Evolutionary conservation across 2,888 invertebrate genomes (phyloP).

Genomic region (Oscheius sp.): DNA sequence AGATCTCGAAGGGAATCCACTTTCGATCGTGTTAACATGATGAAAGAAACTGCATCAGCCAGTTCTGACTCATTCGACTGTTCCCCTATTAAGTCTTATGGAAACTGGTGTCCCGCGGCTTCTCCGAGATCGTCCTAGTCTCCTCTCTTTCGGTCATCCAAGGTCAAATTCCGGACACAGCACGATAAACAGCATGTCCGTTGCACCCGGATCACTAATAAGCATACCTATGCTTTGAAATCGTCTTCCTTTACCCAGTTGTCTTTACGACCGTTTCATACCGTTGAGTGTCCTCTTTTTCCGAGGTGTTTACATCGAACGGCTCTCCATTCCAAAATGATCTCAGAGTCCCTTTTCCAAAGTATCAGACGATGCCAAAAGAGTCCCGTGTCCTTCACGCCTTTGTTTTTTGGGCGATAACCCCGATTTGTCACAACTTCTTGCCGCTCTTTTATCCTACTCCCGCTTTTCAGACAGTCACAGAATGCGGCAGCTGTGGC

Average conservation of each 20-base stretch:
- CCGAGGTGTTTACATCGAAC: background rate
- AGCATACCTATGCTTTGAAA: background rate
- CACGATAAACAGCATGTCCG: background rate
- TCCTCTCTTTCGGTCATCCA: background rate
- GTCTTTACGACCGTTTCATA: background rate
- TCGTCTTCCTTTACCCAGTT: background rate
- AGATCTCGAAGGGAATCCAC: too few species aligned
- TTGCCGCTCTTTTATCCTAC: constrained; percentile 19
- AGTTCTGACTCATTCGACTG: too few species aligned
- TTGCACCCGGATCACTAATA: constrained; percentile 7
- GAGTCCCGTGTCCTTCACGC: background rate
- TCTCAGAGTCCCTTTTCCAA: background rate
- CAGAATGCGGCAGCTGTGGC: constrained; percentile 32
- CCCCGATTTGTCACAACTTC: constrained; percentile 46
- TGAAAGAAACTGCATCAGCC: too few species aligned
- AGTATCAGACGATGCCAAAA: background rate
- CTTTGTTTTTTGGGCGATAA: constrained; percentile 33
- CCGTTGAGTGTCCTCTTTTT: background rate
- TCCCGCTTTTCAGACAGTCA: background rate
- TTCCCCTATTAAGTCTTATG: background rate
- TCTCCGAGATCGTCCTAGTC: constrained; percentile 2
- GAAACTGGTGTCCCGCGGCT: background rate
- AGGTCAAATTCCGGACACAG: constrained; percentile 15
- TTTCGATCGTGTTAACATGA: too few species aligned
- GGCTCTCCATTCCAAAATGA: background rate